Conservation (phyloP, 2,888 invertebrate species). For the Horisme vitalbata region DNA sequence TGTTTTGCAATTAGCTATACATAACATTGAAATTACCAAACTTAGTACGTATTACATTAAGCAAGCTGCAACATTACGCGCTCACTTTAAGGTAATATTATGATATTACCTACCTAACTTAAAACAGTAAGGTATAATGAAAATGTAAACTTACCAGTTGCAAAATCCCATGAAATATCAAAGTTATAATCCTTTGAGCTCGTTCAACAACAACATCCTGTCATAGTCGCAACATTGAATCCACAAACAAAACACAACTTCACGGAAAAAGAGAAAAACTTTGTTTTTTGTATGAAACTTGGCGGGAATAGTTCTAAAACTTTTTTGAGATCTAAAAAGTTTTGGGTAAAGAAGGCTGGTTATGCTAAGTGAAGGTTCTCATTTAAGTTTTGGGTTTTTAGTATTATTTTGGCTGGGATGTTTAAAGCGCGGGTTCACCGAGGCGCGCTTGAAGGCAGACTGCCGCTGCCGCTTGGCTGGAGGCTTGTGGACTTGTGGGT, state of each 20-base stretch:
- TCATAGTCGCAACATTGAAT: conserved; percentile 60
- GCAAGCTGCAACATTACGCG: neutral
- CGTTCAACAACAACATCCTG: conserved; percentile 68
- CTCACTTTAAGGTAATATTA: neutral
- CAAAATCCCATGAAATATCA: conserved; percentile 71
- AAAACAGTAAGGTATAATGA: neutral
- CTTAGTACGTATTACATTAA: neutral
- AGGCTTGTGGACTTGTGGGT: conserved; percentile 10
- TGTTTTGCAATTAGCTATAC: neutral
- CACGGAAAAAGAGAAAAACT: conserved; percentile 50
- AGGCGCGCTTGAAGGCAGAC: conserved; percentile 7
- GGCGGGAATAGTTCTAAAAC: conserved; percentile 34
- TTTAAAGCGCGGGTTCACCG: neutral
- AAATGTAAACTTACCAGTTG: conserved; percentile 57
- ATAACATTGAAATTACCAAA: no score
- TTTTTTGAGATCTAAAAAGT: neutral
- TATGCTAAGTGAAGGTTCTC: conserved; percentile 2
- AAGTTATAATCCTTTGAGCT: conserved; percentile 56
- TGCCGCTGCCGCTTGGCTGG: conserved; percentile 4
- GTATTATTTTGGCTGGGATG: neutral
- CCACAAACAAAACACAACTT: conserved; percentile 67
- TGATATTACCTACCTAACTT: conserved; percentile 1
- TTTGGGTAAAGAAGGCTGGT: neutral
- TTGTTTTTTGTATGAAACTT: conserved; percentile 1
- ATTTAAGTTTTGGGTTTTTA: conserved; percentile 5